Base-by-base conservation (phyloP, 1,140 invertebrate genomes). In the Ceratina australensis region DNA sequence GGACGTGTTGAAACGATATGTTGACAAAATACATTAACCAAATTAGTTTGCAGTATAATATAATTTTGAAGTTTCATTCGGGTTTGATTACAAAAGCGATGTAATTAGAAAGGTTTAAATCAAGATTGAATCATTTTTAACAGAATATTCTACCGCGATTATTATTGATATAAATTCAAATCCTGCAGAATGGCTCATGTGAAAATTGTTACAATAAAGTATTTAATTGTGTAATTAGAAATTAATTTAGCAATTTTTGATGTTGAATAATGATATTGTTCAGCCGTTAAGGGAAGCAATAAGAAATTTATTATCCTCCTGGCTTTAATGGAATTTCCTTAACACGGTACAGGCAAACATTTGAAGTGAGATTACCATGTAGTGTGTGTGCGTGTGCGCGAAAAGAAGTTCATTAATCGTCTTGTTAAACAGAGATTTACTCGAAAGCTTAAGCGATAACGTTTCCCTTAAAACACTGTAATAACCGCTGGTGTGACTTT, bases 361-460 rank as follows among this genome's bases (percentile, higher is more conserved):
- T 18, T 16, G 20, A 2, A 16, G 63, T 5, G 16, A 65, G 63
- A 65, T 65, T 8, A 24, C 18, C 16, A 33, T 15, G 42, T 52
- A 16, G 18, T 5, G 18, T 16, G 15, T 15, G 50, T 22, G 63
- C 33, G 33, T 42, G 33, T 42, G 33, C 33, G 33, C 33, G 33
- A 49, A 49, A 24, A 15, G 42, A 24, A 47, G 63, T 65, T 65
- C 33, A 49, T 49, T 65, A 65, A 65, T 65, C 63, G 63, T 65
- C 63, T 65, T 18, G 63, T 18, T 65, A 49, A 49, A 65, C 20
- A 24, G 42, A 12, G 63, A 18, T 65, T 22, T 49, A 18, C n/a
- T 24, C 20, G 33, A 42, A 42, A 42, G 33, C 33, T 65, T 22
- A 49, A 49, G 15, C 20, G 20, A 49, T 28, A 12, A 16, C 4